Percentiles rank a stretch among this genome's conserved stretches.
These are phyloP conservation scores for Cephus rjabovi DNA, from an alignment of 2,888 invertebrate species.

Conservation along the genomic window DNA sequence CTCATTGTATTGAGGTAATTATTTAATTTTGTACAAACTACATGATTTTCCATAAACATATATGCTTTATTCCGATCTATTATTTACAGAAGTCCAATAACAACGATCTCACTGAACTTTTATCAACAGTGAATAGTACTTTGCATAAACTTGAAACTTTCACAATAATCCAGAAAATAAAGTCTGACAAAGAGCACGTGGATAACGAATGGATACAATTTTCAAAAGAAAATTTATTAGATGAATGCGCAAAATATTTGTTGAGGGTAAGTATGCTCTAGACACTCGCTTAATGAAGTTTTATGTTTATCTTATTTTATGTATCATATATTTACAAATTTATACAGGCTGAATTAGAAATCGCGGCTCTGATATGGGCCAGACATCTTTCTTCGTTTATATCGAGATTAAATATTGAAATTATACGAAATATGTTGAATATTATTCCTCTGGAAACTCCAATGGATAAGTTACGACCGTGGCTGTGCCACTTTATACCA, in stretches of 20 bases:
- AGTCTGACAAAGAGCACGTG: constrained; percentile 34
- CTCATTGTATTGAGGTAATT: constrained; percentile 34
- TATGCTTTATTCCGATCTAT: not conserved
- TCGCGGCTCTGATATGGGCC: constrained; percentile 60
- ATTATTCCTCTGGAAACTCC: constrained; percentile 43
- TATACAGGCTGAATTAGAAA: constrained; percentile 50
- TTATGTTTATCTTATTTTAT: not conserved
- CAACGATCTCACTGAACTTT: constrained; percentile 11
- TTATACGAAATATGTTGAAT: constrained; percentile 43
- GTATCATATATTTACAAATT: not conserved
- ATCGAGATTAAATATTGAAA: constrained; percentile 40
- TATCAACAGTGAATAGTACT: constrained; percentile 32
- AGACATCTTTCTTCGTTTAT: constrained; percentile 54
- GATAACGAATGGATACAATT: constrained; percentile 65
- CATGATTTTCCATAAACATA: not conserved
- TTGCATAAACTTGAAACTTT: constrained; percentile 66
- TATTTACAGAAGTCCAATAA: constrained; percentile 25
- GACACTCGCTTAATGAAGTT: not conserved
- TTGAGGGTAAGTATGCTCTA: constrained; percentile 54
- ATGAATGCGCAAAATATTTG: constrained; percentile 61
- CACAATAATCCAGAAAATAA: constrained; percentile 47
- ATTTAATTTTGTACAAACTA: constrained; percentile 17
- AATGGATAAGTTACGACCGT: constrained; percentile 44
- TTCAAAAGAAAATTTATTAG: constrained; percentile 60
- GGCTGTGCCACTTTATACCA: constrained; percentile 59